Evolutionary conservation across 2,113 vertebrate genomes (phyloP).

Genomic region (Oxygymnocypris stewartii): DNA sequence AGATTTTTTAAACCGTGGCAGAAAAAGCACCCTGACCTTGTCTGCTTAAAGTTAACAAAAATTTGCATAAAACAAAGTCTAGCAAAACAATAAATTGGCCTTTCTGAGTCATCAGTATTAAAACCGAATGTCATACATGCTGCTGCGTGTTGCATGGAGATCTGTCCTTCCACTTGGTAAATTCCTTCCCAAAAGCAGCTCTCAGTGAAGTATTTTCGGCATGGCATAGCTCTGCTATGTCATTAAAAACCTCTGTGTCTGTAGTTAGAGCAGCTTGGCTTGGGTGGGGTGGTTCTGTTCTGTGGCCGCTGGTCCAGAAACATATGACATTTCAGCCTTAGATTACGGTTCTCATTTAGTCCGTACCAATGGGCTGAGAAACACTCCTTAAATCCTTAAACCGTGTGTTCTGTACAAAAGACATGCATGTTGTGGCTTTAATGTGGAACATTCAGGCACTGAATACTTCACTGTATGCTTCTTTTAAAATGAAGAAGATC

Average conservation of each 20-base stretch:
- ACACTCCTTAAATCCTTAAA: conserved; percentile 8
- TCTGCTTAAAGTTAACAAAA: not conserved
- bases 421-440: not conserved
- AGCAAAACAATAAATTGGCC: not conserved
- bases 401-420: not conserved
- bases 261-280: conserved; percentile 70
- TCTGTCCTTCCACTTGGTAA: conserved; percentile 39
- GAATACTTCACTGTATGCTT: not conserved
- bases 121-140: not conserved
- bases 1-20: not conserved
- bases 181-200: conserved; percentile 63
- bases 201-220: conserved; percentile 76
- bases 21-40: not conserved
- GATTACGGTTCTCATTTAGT: not conserved
- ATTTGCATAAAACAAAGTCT: not conserved
- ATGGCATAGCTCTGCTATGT: conserved; percentile 64
- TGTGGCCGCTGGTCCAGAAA: conserved; percentile 52
- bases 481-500: not conserved
- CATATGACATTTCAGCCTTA: conserved; percentile 44
- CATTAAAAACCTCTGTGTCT: conserved; percentile 71
- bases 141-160: not conserved
- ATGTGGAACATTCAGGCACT: not conserved
- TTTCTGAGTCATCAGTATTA: not conserved
- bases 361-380: not conserved
- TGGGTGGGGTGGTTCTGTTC: conserved; percentile 59